Conservation (phyloP, 2,888 invertebrate species). For the Leucozona laternaria region DNA sequence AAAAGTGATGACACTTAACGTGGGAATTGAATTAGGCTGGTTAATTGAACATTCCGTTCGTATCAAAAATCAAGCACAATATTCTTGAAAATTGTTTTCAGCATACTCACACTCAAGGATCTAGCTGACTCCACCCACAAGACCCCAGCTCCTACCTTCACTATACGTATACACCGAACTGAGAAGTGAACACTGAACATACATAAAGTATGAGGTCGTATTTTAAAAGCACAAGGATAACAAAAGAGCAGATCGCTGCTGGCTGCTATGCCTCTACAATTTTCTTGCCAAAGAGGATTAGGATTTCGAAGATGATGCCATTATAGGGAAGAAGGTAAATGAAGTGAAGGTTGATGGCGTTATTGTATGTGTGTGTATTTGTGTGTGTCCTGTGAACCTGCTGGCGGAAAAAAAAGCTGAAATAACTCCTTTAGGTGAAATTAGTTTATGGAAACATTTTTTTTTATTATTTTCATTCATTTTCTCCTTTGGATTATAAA, state of each 20-base stretch:
- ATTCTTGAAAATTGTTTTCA: slow-evolving; percentile 62
- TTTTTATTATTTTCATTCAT: not conserved
- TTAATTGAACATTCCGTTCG: slow-evolving; percentile 69
- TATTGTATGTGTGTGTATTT: slow-evolving; percentile 3
- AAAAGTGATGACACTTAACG: slow-evolving; percentile 51
- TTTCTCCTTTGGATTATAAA: slow-evolving; percentile 43
- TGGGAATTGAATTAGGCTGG: slow-evolving; percentile 64
- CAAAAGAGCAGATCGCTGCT: slow-evolving; percentile 20
- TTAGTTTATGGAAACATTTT: slow-evolving; percentile 33
- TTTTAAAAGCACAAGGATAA: slow-evolving; percentile 20
- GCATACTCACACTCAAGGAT: not conserved
- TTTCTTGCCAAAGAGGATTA: slow-evolving; percentile 55
- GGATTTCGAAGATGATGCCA: slow-evolving; percentile 63
- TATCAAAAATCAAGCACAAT: slow-evolving; percentile 60
- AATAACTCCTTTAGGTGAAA: slow-evolving; percentile 37
- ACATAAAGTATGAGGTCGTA: not conserved
- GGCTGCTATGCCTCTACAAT: slow-evolving; percentile 39
- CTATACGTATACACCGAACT: not conserved
- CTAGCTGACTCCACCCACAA: not conserved
- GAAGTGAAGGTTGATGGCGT: slow-evolving; percentile 45
- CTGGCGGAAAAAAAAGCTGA: slow-evolving; percentile 1
- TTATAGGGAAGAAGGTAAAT: slow-evolving; percentile 57
- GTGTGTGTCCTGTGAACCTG: slow-evolving; percentile 20
- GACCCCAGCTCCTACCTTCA: not conserved
- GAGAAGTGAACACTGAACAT: not conserved